Evolutionary conservation across 1,140 invertebrate species (phyloP), one percentile per base, ranked within the genome.

Genomic region (Anadara kagoshimensis): DNA sequence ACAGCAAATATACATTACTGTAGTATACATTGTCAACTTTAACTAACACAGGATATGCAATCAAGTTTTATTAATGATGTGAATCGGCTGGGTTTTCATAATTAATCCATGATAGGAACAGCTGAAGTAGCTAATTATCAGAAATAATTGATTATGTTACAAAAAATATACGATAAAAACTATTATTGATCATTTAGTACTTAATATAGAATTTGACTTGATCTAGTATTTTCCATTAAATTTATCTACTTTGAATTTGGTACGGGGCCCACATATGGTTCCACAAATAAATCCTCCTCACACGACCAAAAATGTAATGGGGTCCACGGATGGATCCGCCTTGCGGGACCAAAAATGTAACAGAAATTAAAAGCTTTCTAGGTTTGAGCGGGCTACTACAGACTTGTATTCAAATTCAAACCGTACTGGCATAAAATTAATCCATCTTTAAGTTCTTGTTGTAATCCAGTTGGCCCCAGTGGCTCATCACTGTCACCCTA

Each of bases 391-490:
- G n/a, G n/a, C n/a, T n/a, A n/a, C n/a, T n/a, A n/a, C n/a, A n/a
- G n/a, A n/a, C n/a, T n/a, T n/a, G n/a, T n/a, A n/a, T 44, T 12
- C 20, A 45, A 4, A 62, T 22, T 22, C 4, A 45, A 45, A 62
- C 20, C 83, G 82, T 79, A 90, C 89, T 93, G 92, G 92, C 95
- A 97, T 67, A 97, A 92, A 79, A 96, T 92, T 73, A 93, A 91
- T 20, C 97, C 97, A 90, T 98, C 95, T 80, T 93, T 94, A 0
- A 98, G 92, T n/a, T 56, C 58, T 12, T 49, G 64, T 53, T 83
- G 76, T 41, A 85, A 81, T 20, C 51, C 65, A 41, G 75, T 61
- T 45, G 63, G 63, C 16, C 82, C 82, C 20, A 85, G 41, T 16
- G 78, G 67, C 12, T 29, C 47, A 43, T 73, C 63, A 22, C 20